Percentiles rank a stretch among this genome's conserved stretches.
Evolutionary conservation across 2,113 vertebrate species (phyloP).

Genomic region (Myocastor coypus): DNA sequence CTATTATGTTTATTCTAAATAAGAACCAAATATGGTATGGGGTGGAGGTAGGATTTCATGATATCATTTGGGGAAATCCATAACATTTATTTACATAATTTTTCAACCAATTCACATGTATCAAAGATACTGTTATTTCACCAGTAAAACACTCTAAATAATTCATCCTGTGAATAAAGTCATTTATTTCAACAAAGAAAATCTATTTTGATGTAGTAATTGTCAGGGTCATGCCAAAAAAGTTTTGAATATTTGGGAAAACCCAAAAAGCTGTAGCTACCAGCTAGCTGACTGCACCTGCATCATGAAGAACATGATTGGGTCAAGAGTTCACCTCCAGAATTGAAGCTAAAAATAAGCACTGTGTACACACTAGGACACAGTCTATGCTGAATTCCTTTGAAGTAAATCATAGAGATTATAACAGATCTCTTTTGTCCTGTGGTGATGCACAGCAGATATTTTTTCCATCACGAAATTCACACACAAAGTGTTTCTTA

Average conservation of each 20-base stretch:
- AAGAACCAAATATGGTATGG: not conserved
- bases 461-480: slow-evolving; percentile 24
- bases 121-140: slow-evolving; percentile 41
- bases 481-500: not conserved
- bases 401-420: not conserved
- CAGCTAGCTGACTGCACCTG: not conserved
- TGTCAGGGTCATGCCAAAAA: not conserved
- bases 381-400: not conserved
- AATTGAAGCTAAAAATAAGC: not conserved
- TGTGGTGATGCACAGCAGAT: not conserved
- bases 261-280: not conserved
- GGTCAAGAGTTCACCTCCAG: not conserved
- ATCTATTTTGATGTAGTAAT: not conserved
- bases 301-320: not conserved
- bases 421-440: not conserved
- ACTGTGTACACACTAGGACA: not conserved
- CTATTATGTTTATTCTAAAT: not conserved
- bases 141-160: not conserved
- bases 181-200: slow-evolving; percentile 45
- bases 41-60: not conserved
- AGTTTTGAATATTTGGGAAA: not conserved
- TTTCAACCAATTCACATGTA: not conserved
- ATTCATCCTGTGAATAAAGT: not conserved
- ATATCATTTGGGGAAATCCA: not conserved
- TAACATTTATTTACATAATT: not conserved